phyloP scores from a whole-genome alignment of 1,140 invertebrate genomes.

The Dufourea novaeangliae region DNA sequence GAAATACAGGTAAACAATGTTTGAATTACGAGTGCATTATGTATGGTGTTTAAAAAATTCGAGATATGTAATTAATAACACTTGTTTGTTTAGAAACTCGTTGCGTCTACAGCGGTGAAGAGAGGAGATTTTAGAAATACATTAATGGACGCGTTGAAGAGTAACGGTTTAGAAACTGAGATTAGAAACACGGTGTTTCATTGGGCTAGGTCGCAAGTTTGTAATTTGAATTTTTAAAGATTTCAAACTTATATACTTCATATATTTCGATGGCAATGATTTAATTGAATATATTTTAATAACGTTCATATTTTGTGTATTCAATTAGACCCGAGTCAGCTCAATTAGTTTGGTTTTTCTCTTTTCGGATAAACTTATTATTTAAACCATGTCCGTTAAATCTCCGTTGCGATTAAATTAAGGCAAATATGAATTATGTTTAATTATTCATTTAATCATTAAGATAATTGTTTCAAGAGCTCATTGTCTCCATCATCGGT shows the following conservation, averaged over 20 bases:
- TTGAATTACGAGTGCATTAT: background rate
- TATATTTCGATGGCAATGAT: too few relatives aligned
- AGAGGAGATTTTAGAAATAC: constrained; percentile 90
- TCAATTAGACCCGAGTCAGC: background rate
- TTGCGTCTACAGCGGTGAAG: constrained; percentile 87
- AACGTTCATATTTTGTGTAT: too few relatives aligned
- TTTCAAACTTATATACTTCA: background rate
- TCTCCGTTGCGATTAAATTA: background rate
- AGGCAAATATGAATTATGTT: too few relatives aligned
- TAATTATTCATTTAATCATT: background rate
- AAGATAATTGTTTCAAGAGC: constrained; percentile 74
- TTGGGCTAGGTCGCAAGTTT: constrained; percentile 86
- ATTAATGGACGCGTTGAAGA: constrained; percentile 87
- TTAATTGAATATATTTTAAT: too few relatives aligned
- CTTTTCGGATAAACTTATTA: background rate
- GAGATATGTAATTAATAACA: background rate
- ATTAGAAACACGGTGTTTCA: constrained; percentile 92
- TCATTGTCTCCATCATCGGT: constrained; percentile 78
- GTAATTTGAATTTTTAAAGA: background rate
- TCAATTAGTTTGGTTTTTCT: background rate
- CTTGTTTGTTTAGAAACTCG: constrained; percentile 84
- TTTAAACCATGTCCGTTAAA: background rate
- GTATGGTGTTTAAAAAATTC: constrained; percentile 10
- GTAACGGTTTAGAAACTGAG: constrained; percentile 89
- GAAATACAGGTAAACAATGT: constrained; percentile 83